These are phyloP conservation scores for Sweltsa coloradensis DNA, from an alignment of 1,140 invertebrate genomes.

Conservation along the genomic window DNA sequence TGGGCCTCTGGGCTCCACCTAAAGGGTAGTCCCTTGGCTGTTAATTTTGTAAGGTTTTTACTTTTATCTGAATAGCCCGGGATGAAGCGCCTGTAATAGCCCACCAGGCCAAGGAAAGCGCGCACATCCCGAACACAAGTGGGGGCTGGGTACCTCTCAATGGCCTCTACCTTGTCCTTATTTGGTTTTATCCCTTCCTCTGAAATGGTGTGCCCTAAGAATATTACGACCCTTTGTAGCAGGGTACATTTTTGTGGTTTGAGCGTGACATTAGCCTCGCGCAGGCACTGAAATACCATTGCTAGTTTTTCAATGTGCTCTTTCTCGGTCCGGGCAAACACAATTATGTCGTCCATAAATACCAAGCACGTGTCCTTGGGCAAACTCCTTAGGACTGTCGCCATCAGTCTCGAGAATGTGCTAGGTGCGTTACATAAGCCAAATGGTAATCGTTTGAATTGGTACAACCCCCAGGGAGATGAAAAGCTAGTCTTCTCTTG, in stretches of 20 bases:
- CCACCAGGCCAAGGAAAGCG: constrained; percentile 30
- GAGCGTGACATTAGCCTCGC: constrained; percentile 28
- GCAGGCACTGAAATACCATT: constrained; percentile 19
- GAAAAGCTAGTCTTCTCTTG: no score
- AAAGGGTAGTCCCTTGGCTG: no score
- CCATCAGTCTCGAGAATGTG: background rate
- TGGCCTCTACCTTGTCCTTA: constrained; percentile 13
- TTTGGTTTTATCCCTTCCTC: constrained; percentile 18
- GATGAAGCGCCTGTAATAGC: constrained; percentile 30
- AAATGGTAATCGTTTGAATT: background rate
- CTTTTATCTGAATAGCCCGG: constrained; percentile 16
- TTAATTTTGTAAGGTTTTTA: constrained; percentile 20
- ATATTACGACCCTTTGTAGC: constrained; percentile 15
- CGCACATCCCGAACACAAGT: constrained; percentile 24
- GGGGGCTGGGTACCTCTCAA: constrained; percentile 20
- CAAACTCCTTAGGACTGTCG: background rate
- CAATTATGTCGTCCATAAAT: constrained; percentile 15
- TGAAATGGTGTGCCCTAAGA: constrained; percentile 22
- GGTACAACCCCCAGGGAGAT: no score
- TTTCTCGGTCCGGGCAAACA: constrained; percentile 7
- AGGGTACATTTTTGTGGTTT: constrained; percentile 26
- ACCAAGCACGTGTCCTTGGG: background rate
- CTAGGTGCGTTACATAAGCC: background rate
- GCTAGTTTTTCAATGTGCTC: constrained; percentile 15
- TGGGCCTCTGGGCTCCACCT: no score